A percentile compares a stretch with the other conserved stretches of the same genome.
These are phyloP conservation scores for Euclidia mi DNA, from an alignment of 2,888 invertebrate species.

Conservation along the genomic window DNA sequence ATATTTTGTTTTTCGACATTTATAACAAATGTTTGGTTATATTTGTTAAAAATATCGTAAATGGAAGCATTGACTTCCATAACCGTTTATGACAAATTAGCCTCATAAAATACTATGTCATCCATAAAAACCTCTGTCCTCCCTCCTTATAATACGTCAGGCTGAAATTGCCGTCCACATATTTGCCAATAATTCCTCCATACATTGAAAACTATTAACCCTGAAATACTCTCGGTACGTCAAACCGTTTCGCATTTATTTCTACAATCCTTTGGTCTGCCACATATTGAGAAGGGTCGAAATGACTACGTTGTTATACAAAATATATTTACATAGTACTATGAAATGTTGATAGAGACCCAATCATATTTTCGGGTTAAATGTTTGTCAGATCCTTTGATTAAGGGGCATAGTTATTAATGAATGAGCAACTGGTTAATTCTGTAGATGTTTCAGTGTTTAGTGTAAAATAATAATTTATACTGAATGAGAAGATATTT, in stretches of 20 bases:
- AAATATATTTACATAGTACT: slow-evolving; percentile 41
- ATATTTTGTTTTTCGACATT: too few relatives aligned
- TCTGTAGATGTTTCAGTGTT: background rate
- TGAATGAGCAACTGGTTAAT: slow-evolving; percentile 26
- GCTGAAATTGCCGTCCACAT: background rate
- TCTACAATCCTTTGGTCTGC: slow-evolving; percentile 35
- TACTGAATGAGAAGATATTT: too few relatives aligned
- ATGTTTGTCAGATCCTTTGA: slow-evolving; percentile 35
- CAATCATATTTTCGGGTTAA: slow-evolving; percentile 49
- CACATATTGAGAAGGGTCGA: slow-evolving; percentile 53
- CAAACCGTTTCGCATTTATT: slow-evolving; percentile 30
- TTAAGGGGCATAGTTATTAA: slow-evolving; percentile 33
- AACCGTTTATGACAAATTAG: too few relatives aligned
- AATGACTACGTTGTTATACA: slow-evolving; percentile 45
- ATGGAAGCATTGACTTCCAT: too few relatives aligned
- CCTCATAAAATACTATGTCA: too few relatives aligned
- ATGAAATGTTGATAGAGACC: slow-evolving; percentile 26
- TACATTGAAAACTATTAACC: slow-evolving; percentile 12
- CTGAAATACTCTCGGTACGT: slow-evolving; percentile 1
- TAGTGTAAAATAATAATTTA: background rate
- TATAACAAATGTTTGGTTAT: too few relatives aligned
- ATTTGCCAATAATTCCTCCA: slow-evolving; percentile 13
- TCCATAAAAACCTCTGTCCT: too few relatives aligned
- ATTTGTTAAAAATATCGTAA: too few relatives aligned
- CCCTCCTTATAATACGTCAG: too few relatives aligned